Evolutionary conservation across 2,797 vertebrate species (phyloP), one percentile per base, ranked within the genome.

Genomic region (Enoplosus armatus): DNA sequence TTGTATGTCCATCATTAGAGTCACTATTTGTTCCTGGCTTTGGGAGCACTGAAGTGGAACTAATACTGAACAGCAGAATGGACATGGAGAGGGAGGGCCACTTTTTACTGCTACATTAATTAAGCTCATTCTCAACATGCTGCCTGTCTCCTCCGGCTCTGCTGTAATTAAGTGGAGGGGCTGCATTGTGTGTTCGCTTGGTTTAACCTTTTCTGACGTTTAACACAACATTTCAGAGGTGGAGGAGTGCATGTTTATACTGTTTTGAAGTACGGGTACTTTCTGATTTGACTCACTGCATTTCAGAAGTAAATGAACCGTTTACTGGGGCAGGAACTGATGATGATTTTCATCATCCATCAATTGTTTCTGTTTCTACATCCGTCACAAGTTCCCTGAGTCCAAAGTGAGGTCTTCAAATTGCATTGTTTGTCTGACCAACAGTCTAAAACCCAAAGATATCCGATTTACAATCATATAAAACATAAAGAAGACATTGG

Each of bases 91-190:
- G 94, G 93, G 92, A 96, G 94, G 94, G 92, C 85, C 93, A 68
- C 94, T 90, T 91, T 96, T 96, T 96, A 95, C 92, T 95, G 95
- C 94, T 95, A 96, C 95, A 96, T 97, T 96, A 97, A 97, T 97
- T 96, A 96, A 96, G 92, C 94, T 93, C 91, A 91, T 91, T 89
- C 92, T 85, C 92, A 86, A 94, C 92, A 90, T 84, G 86, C 86
- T 82, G 72, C 87, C 90, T 45, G 77, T 87, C 79, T 86, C 80
- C 83, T 87, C 88, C 66, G 85, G 69, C 82, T 75, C 81, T 63
- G 77, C 77, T 62, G 70, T 82, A 87, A 82, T 89, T 89, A 91
- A 69, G 83, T 63, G 72, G 80, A 64, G 80, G 79, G 77, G 64
- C 55, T 24, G 70, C 72, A 22, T 68, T 76, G 85, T 69, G 65